Evolutionary conservation across 2,888 invertebrate species (phyloP).

Genomic region (Omphaloscelis lunosa): DNA sequence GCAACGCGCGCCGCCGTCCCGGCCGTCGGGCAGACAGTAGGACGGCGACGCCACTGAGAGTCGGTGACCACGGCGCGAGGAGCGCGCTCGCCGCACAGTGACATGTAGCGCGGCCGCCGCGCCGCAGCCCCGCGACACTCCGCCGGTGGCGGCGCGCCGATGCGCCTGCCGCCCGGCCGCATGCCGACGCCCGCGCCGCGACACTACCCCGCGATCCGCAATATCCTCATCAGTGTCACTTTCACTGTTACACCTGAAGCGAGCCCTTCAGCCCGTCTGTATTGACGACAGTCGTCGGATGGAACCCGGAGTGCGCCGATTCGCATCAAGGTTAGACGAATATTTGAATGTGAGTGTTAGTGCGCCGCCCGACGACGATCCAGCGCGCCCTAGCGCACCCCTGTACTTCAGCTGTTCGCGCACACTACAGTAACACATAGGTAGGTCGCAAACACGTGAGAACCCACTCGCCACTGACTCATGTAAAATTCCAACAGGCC

Average conservation of each 20-base stretch:
- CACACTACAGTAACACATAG: constrained; percentile 81
- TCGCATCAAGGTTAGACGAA: constrained; percentile 90
- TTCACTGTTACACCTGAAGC: constrained; percentile 85
- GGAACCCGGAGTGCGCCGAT: constrained; percentile 90
- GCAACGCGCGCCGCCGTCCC: constrained; percentile 89
- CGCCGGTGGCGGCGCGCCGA: constrained; percentile 88
- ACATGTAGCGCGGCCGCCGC: constrained; percentile 89
- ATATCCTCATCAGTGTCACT: constrained; percentile 78
- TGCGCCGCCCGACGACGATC: constrained; percentile 82
- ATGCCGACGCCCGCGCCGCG: constrained; percentile 84
- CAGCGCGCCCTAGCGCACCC: constrained; percentile 82
- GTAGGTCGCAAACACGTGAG: constrained; percentile 84
- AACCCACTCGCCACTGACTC: constrained; percentile 82
- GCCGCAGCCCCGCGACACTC: constrained; percentile 87
- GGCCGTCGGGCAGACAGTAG: constrained; percentile 89
- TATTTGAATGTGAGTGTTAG: constrained; percentile 90
- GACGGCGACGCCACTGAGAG: constrained; percentile 90
- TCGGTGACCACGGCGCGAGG: constrained; percentile 90
- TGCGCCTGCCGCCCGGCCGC: constrained; percentile 87
- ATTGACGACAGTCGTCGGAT: constrained; percentile 88
- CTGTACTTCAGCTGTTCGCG: constrained; percentile 83
- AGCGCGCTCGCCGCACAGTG: constrained; percentile 90
- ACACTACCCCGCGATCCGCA: constrained; percentile 71
- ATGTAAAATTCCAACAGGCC: constrained; percentile 74
- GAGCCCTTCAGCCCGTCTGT: constrained; percentile 87